These are phyloP conservation scores for Xylophagus ater DNA, from an alignment of 2,888 invertebrate genomes.

Conservation along the genomic window DNA sequence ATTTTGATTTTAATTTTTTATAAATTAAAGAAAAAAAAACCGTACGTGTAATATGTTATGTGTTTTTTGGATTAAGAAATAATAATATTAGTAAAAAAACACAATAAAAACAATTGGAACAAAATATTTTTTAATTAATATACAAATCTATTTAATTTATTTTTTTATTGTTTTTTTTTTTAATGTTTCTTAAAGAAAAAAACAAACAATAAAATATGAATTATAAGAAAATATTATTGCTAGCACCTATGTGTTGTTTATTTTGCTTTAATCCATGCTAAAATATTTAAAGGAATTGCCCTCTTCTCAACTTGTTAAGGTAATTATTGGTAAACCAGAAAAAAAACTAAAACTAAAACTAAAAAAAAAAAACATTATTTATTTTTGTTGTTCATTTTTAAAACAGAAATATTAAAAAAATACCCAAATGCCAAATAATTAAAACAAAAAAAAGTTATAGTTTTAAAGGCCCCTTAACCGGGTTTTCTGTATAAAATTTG, in stretches of 20 bases:
- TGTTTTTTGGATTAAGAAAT: constrained; percentile 15
- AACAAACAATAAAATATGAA: constrained; percentile 7
- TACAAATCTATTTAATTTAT: no score
- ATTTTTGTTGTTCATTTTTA: no score
- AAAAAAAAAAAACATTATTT: no score
- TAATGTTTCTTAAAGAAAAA: background rate
- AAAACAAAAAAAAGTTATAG: no score
- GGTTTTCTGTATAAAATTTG: no score
- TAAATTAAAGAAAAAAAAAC: constrained; percentile 9
- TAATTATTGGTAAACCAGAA: constrained; percentile 35
- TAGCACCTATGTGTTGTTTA: constrained; percentile 23
- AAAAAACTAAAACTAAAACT: no score
- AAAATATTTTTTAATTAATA: background rate
- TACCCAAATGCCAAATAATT: no score
- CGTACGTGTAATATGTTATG: constrained; percentile 17
- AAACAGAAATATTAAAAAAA: no score
- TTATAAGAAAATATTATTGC: constrained; percentile 14
- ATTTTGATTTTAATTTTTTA: constrained; percentile 3
- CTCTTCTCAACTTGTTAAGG: constrained; percentile 56
- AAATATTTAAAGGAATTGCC: constrained; percentile 46
- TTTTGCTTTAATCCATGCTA: constrained; percentile 26
- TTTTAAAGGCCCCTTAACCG: no score
- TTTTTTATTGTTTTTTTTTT: no score
- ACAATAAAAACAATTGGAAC: background rate
- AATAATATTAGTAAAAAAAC: constrained; percentile 2